phyloP scores from a whole-genome alignment of 2,888 invertebrate species.

The Oasisia sp. region DNA sequence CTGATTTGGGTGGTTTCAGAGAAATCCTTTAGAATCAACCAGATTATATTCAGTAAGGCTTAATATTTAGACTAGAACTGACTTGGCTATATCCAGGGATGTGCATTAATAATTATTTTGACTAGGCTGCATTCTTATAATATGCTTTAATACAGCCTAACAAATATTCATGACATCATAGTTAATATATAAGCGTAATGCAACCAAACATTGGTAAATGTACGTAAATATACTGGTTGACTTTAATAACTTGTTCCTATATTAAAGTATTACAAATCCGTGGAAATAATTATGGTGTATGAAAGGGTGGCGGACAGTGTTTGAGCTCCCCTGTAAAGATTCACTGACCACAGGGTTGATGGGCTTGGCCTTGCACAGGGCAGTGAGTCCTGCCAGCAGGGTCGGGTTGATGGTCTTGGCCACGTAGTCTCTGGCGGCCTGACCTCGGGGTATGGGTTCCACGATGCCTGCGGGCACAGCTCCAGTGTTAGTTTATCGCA shows the following conservation, averaged over 20 bases:
- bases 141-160: too few species aligned
- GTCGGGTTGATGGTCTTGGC: constrained; percentile 75
- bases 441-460: constrained; percentile 77
- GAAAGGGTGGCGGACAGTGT: not conserved
- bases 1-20: too few species aligned
- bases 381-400: constrained; percentile 70
- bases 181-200: too few species aligned
- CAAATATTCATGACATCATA: too few species aligned
- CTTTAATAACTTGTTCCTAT: not conserved
- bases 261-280: not conserved
- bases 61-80: too few species aligned
- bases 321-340: not conserved
- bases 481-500: not conserved
- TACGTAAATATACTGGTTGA: too few species aligned
- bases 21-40: too few species aligned
- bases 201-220: too few species aligned
- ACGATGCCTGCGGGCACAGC: constrained; percentile 74
- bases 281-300: not conserved
- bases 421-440: constrained; percentile 76
- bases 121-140: too few species aligned
- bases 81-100: too few species aligned
- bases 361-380: constrained; percentile 78
- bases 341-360: constrained; percentile 75
- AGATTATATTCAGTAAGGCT: too few species aligned
- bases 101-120: too few species aligned